These are phyloP conservation scores for Cryptophagus acutangulus DNA, from an alignment of 2,888 invertebrate species.

Conservation along the genomic window DNA sequence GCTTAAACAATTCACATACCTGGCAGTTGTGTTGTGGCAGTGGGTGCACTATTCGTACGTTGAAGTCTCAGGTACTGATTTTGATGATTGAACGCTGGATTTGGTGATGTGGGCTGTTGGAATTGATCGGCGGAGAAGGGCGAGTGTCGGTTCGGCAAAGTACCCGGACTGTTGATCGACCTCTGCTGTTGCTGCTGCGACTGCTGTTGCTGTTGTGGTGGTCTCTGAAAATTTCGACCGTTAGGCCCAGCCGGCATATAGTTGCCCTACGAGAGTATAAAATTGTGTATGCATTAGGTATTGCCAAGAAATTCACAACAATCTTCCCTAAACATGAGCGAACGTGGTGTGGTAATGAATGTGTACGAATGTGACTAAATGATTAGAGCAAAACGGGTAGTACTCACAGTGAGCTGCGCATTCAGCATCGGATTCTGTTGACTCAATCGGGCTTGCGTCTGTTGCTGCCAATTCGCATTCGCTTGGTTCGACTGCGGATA, in stretches of 20 bases:
- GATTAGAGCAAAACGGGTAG: no score
- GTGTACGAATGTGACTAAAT: no score
- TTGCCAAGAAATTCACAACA: no score
- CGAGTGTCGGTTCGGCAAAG: slow-evolving; percentile 53
- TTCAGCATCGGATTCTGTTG: slow-evolving; percentile 88
- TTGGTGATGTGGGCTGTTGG: slow-evolving; percentile 50
- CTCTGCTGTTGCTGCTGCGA: slow-evolving; percentile 44
- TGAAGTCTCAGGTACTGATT: slow-evolving; percentile 54
- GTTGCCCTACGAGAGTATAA: slow-evolving; percentile 22
- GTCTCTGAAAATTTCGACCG: slow-evolving; percentile 34
- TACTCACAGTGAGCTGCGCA: slow-evolving; percentile 73
- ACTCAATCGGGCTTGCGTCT: slow-evolving; percentile 55
- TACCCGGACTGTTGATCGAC: slow-evolving; percentile 51
- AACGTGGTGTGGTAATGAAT: background rate
- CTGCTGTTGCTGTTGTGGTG: slow-evolving; percentile 30
- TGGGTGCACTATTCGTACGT: slow-evolving; percentile 54
- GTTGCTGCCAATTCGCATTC: slow-evolving; percentile 40
- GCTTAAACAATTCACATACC: slow-evolving; percentile 42
- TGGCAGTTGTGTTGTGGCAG: slow-evolving; percentile 57
- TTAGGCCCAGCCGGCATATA: slow-evolving; percentile 23
- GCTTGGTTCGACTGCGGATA: slow-evolving; percentile 36
- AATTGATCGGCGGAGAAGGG: slow-evolving; percentile 53
- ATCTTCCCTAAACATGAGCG: background rate
- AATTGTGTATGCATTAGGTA: slow-evolving; percentile 19
- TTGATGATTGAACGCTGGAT: slow-evolving; percentile 49